Evolutionary conservation across 2,797 vertebrate genomes (phyloP), one percentile per base, ranked within the genome.

Genomic region (Anabacerthia variegaticeps): DNA sequence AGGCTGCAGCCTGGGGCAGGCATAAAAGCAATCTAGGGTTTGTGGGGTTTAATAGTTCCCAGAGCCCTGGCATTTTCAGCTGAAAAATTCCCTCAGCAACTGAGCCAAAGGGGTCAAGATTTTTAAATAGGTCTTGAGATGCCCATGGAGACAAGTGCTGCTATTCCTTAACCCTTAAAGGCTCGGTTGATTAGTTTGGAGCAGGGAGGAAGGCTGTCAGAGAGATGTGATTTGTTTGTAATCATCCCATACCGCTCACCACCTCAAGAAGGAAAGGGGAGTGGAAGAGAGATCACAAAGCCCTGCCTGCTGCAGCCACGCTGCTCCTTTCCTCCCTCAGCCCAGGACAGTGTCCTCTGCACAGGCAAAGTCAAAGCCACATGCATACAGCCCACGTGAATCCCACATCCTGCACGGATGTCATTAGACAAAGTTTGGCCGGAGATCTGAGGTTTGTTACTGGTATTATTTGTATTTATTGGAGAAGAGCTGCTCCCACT

Each of bases 121-220:
- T 95, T 96, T 92, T 95, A 66, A 52, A 66, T 87, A 90, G 48
- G 61, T 90, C 96, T 84, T 97, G 34, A 4, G 8, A 95, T 91
- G 94, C 94, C 95, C 96, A 52, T 93, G 94, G 93, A 97, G 95
- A 95, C 96, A 95, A 95, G 39, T 77, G 78, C 92, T 95, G 92
- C 94, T 96, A 59, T 96, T 94, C 73, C 90, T 95, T 98, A 98
- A 98, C 97, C 95, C 96, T 69, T 97, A 95, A 84, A 96, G 89
- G 94, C 90, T 94, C 92, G 86, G 92, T 63, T 96, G 94, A 87
- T 96, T 93, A 55, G 55, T 89, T 94, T 52, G 68, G 94, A 96
- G 92, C 48, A 10, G 88, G 89, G 88, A 97, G 66, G 77, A 61
- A 89, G 0, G 12, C 88, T 92, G 94, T 88, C 81, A 77, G 92